phyloP scores from a whole-genome alignment of 2,888 invertebrate species.

The Lathronympha strigana region DNA sequence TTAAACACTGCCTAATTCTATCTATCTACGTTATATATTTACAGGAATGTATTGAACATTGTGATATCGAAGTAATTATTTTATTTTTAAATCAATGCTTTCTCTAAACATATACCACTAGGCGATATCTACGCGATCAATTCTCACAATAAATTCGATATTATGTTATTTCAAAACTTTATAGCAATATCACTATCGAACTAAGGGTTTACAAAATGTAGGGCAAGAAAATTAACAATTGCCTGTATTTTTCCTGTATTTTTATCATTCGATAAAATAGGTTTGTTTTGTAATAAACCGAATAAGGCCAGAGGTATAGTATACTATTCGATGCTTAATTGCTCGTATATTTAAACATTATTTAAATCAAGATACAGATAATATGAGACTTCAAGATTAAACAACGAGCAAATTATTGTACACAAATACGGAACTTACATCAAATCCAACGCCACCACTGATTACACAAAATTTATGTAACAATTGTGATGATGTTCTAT shows the following conservation, averaged over 20 bases:
- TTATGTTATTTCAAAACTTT: not conserved
- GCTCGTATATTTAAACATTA: not conserved
- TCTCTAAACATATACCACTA: slow-evolving; percentile 9
- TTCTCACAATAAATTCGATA: slow-evolving; percentile 22
- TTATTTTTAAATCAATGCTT: not conserved
- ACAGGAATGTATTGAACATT: slow-evolving; percentile 67
- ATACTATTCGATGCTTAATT: not conserved
- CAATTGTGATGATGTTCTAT: not conserved
- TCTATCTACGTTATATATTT: slow-evolving; percentile 51
- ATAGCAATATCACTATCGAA: slow-evolving; percentile 1
- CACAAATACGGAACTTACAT: not conserved
- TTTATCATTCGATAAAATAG: not conserved
- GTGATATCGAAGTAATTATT: slow-evolving; percentile 17
- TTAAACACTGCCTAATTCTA: slow-evolving; percentile 10
- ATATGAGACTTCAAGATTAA: not conserved
- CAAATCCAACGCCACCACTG: not conserved
- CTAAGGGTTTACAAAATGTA: not conserved
- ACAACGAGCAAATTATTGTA: not conserved
- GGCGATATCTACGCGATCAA: slow-evolving; percentile 2
- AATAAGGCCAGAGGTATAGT: not conserved
- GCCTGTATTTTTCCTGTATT: not conserved
- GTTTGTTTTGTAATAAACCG: not conserved
- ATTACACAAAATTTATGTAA: not conserved
- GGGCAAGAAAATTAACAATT: not conserved
- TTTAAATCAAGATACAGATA: not conserved